A percentile compares a stretch with the other conserved stretches of the same genome.
phyloP scores from a whole-genome alignment of 2,888 invertebrate genomes.

The Criorhina ranunculi region DNA sequence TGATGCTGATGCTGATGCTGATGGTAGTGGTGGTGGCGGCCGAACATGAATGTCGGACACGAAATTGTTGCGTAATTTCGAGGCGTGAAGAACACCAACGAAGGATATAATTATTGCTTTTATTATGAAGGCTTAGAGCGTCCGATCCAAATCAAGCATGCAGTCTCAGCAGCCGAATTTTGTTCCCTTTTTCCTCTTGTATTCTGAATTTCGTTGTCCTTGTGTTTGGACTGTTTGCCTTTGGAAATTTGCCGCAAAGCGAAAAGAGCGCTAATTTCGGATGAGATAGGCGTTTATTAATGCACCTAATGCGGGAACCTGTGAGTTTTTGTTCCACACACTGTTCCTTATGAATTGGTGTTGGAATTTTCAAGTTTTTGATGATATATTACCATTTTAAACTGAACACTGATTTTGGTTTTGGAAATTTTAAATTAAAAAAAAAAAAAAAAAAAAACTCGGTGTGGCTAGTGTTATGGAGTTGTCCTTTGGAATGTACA shows the following conservation, averaged over 20 bases:
- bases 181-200: slow-evolving; percentile 16
- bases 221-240: slow-evolving; percentile 58
- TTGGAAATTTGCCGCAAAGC: slow-evolving; percentile 73
- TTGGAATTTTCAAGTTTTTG: slow-evolving; percentile 51
- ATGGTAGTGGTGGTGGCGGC: slow-evolving; percentile 42
- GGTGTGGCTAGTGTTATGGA: no score
- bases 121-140: slow-evolving; percentile 78
- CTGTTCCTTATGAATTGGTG: slow-evolving; percentile 36
- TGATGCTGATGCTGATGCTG: slow-evolving; percentile 41
- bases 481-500: no score
- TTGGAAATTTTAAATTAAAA: background rate
- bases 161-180: slow-evolving; percentile 60
- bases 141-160: slow-evolving; percentile 69
- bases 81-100: slow-evolving; percentile 86
- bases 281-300: slow-evolving; percentile 75
- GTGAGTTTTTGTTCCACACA: slow-evolving; percentile 14
- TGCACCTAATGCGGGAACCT: slow-evolving; percentile 70
- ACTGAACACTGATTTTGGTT: slow-evolving; percentile 10
- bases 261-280: slow-evolving; percentile 73
- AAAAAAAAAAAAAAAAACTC: background rate
- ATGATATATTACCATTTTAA: slow-evolving; percentile 55
- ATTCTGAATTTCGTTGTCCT: slow-evolving; percentile 9
- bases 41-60: slow-evolving; percentile 79
- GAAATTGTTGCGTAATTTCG: slow-evolving; percentile 85
- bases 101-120: slow-evolving; percentile 85